Base-by-base conservation (phyloP, 2,888 invertebrate genomes). In the Metallyticus violacea region DNA sequence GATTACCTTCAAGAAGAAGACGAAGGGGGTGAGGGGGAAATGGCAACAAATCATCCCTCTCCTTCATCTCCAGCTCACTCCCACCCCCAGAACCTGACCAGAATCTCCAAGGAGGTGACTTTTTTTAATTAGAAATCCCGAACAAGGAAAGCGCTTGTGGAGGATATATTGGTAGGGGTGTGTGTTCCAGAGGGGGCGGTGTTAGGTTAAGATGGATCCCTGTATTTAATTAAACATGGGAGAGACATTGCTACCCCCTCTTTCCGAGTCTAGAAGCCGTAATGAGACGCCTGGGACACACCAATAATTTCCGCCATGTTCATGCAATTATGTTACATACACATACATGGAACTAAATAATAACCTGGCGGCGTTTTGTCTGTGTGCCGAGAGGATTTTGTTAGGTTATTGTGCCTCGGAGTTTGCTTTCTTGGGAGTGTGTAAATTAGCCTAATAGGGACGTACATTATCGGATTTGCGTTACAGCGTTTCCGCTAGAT, bases 141-240 rank as follows among this genome's bases (percentile, higher is more conserved):
- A 78, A 81, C 40, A 40, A 62, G 22, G 62, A n/a, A n/a, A n/a
- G n/a, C 40, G 15, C 40, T 62, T n/a, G n/a, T n/a, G n/a, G n/a
- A n/a, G n/a, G n/a, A n/a, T n/a, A n/a, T 5, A 27, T 26, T 9
- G 79, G 6, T 22, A 40, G 9, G 25, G 26, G 27, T 9, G 25
- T 26, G 25, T 1, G 79, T 1, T 40, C 7, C 25, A 62, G 81
- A 76, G n/a, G 26, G 76, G 28, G 22, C 27, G 83, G 40, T 77
- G 76, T 77, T 77, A n/a, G n/a, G 83, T 83, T 83, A 83, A 83
- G 83, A 83, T 77, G 77, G 77, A 81, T 81, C 81, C 77, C 81
- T 77, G 81, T 85, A 85, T 85, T 85, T 85, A 85, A 85, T 85
- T 85, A 85, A 85, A 85, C 85, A 85, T 85, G 85, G 81, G 62